Percentiles rank a stretch among this genome's conserved stretches.
phyloP scores from a whole-genome alignment of 2,888 invertebrate species.

The Lochmaea capreae region DNA sequence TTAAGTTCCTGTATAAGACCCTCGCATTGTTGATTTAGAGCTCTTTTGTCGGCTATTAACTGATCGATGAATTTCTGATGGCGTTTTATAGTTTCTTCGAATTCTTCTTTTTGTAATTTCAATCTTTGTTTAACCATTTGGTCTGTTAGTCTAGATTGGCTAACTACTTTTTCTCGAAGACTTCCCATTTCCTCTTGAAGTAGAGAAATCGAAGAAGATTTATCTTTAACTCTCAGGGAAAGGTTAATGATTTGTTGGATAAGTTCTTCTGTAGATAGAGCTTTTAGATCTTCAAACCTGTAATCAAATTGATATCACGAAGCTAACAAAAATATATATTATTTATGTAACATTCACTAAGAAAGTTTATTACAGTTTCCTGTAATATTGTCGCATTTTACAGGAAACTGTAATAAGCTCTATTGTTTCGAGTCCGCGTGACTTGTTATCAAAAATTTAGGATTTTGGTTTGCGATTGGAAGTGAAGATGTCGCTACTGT shows the following conservation, averaged over 20 bases:
- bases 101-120: slow-evolving; percentile 75
- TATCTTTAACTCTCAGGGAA: slow-evolving; percentile 72
- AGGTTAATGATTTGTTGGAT: slow-evolving; percentile 73
- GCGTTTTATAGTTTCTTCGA: slow-evolving; percentile 78
- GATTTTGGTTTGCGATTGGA: too few relatives aligned
- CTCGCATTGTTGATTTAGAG: slow-evolving; percentile 80
- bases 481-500: too few relatives aligned
- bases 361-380: too few relatives aligned
- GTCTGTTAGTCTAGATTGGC: slow-evolving; percentile 63
- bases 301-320: not conserved
- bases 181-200: slow-evolving; percentile 72
- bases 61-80: slow-evolving; percentile 88
- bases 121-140: slow-evolving; percentile 65
- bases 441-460: too few relatives aligned
- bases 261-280: slow-evolving; percentile 71
- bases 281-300: slow-evolving; percentile 69
- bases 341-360: too few relatives aligned
- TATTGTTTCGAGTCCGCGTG: too few relatives aligned
- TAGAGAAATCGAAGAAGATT: slow-evolving; percentile 70
- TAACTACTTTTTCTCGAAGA: slow-evolving; percentile 67
- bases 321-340: not conserved
- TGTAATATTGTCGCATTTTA: too few relatives aligned
- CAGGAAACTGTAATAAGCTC: too few relatives aligned
- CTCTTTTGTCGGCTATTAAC: slow-evolving; percentile 83
- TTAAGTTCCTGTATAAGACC: slow-evolving; percentile 74